Conservation (phyloP, 2,888 invertebrate genomes). For the Galerucella pusilla region DNA sequence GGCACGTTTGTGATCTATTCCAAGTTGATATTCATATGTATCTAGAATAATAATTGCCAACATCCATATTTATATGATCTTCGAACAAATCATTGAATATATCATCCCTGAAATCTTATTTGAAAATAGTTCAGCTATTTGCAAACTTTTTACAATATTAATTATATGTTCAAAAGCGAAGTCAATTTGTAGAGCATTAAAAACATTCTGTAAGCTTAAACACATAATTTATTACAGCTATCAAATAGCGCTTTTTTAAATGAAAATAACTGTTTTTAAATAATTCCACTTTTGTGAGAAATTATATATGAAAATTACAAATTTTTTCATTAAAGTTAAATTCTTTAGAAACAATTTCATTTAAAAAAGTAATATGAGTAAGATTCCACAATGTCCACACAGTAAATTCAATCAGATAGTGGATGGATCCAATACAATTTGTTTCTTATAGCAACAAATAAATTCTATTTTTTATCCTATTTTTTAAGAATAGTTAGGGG, state of each 20-base stretch:
- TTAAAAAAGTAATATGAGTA: too few relatives aligned
- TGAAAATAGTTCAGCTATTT: neutral
- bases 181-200: neutral
- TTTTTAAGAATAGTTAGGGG: too few relatives aligned
- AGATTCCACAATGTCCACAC: too few relatives aligned
- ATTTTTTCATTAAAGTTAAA: too few relatives aligned
- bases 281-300: too few relatives aligned
- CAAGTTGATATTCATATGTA: neutral
- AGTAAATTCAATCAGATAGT: too few relatives aligned
- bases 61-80: neutral
- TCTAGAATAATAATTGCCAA: neutral
- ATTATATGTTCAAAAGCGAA: neutral
- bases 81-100: too few relatives aligned
- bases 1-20: neutral
- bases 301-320: too few relatives aligned
- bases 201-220: neutral
- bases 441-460: neutral
- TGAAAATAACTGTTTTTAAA: too few relatives aligned
- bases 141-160: neutral
- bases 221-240: neutral
- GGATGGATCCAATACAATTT: neutral
- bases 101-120: neutral
- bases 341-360: too few relatives aligned
- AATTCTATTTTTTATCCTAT: too few relatives aligned
- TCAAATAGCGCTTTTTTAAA: neutral